Evolutionary conservation across 2,888 invertebrate species (phyloP).

Genomic region (Ophonus ardosiacus): DNA sequence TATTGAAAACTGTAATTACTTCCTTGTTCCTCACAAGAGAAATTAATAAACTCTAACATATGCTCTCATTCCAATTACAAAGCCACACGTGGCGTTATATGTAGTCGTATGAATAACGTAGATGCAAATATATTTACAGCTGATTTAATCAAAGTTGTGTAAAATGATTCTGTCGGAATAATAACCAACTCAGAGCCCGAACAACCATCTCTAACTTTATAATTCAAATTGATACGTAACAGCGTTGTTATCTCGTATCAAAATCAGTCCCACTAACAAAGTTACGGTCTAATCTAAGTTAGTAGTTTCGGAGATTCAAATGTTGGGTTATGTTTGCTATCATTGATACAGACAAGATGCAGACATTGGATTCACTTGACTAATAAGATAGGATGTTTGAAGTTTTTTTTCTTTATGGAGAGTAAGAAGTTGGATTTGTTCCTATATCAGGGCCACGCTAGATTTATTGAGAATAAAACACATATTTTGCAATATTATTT

Average conservation of each 20-base stretch:
- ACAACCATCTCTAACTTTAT: constrained; percentile 40
- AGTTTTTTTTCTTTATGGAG: too few species aligned
- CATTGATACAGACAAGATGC: neutral
- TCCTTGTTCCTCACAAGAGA: neutral
- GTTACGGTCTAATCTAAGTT: constrained; percentile 43
- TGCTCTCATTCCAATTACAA: neutral
- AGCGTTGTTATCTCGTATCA: constrained; percentile 46
- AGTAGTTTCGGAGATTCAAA: neutral
- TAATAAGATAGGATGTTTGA: neutral
- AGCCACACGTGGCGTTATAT: constrained; percentile 1
- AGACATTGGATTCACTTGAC: neutral
- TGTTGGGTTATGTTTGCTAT: constrained; percentile 1
- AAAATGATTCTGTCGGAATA: constrained; percentile 32
- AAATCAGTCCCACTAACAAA: constrained; percentile 40
- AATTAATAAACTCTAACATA: neutral
- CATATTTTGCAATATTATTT: too few species aligned
- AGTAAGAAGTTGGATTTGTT: too few species aligned
- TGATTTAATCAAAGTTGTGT: constrained; percentile 49
- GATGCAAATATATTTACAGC: constrained; percentile 40
- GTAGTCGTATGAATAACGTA: neutral
- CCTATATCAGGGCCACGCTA: too few species aligned
- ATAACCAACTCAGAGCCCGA: constrained; percentile 31
- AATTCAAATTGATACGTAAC: constrained; percentile 49
- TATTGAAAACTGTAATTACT: neutral
- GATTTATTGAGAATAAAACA: too few species aligned